phyloP scores from a whole-genome alignment of 2,797 vertebrate species.

The Gymnopithys bicolor region DNA sequence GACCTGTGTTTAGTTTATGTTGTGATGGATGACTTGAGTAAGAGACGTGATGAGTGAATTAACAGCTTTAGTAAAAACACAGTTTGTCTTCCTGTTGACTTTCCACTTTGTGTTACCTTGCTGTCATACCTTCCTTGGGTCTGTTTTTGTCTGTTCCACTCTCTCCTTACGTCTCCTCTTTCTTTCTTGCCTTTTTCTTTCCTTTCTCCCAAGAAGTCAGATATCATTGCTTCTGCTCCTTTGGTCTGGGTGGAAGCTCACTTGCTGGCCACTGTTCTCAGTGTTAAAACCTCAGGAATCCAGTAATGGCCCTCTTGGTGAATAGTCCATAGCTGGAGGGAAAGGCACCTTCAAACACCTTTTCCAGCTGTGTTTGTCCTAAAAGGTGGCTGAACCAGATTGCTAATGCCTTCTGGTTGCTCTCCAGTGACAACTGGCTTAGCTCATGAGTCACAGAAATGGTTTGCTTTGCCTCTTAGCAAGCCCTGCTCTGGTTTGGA shows the following conservation, averaged over 20 bases:
- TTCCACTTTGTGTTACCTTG: background rate
- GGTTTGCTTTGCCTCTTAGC: background rate
- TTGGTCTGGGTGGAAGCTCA: background rate
- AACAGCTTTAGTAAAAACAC: slow-evolving; percentile 41
- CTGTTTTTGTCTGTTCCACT: background rate
- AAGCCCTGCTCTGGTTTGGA: background rate
- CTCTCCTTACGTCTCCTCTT: background rate
- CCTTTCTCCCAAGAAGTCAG: background rate
- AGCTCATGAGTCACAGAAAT: background rate
- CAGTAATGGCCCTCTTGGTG: background rate
- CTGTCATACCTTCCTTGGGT: background rate
- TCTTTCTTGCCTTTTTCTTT: no score
- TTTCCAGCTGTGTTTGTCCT: background rate
- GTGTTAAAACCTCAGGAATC: background rate
- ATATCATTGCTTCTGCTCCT: background rate
- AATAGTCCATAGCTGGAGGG: background rate
- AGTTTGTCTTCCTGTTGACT: background rate
- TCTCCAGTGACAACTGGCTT: background rate
- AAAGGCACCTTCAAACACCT: background rate
- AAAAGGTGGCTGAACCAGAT: background rate
- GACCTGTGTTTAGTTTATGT: slow-evolving; percentile 27
- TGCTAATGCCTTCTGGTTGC: background rate
- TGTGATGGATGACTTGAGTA: slow-evolving; percentile 64
- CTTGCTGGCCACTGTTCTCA: background rate
- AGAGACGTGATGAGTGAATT: slow-evolving; percentile 31